phyloP scores from a whole-genome alignment of 1,140 invertebrate genomes.

The Pseudobourletiella spinata region DNA sequence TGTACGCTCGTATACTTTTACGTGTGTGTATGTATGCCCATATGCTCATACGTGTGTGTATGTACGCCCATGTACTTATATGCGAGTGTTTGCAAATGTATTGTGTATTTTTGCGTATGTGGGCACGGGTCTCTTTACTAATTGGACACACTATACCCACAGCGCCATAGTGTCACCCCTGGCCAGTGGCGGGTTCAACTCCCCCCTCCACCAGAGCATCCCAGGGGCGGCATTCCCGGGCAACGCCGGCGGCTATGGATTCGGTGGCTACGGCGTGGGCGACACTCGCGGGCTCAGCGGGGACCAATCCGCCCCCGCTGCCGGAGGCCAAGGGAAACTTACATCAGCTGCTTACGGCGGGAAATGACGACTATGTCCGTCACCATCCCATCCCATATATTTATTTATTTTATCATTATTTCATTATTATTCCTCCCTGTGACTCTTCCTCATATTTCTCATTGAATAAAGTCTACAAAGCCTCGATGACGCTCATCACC shows the following conservation, averaged over 20 bases:
- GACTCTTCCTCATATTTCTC: no score
- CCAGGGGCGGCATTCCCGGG: slow-evolving; percentile 16
- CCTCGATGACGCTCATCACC: no score
- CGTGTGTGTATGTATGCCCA: background rate
- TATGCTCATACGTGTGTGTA: background rate
- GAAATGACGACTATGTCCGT: no score
- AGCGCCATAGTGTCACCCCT: slow-evolving; percentile 17
- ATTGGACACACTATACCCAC: no score
- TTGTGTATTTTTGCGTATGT: no score
- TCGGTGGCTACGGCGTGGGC: slow-evolving; percentile 24
- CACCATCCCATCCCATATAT: no score
- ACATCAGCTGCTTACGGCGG: slow-evolving; percentile 13
- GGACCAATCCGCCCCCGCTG: slow-evolving; percentile 17
- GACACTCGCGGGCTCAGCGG: slow-evolving; percentile 14
- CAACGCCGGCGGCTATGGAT: slow-evolving; percentile 21
- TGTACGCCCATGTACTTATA: background rate
- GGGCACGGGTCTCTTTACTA: no score
- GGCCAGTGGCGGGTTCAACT: slow-evolving; percentile 25
- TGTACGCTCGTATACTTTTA: background rate
- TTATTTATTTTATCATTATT: no score
- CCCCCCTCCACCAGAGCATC: slow-evolving; percentile 15
- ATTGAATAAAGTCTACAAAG: no score
- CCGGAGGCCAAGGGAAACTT: slow-evolving; percentile 30
- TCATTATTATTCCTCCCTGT: no score
- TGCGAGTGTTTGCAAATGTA: background rate